These are phyloP conservation scores for Chrysopa pallens DNA, from an alignment of 1,140 invertebrate species.

Conservation along the genomic window DNA sequence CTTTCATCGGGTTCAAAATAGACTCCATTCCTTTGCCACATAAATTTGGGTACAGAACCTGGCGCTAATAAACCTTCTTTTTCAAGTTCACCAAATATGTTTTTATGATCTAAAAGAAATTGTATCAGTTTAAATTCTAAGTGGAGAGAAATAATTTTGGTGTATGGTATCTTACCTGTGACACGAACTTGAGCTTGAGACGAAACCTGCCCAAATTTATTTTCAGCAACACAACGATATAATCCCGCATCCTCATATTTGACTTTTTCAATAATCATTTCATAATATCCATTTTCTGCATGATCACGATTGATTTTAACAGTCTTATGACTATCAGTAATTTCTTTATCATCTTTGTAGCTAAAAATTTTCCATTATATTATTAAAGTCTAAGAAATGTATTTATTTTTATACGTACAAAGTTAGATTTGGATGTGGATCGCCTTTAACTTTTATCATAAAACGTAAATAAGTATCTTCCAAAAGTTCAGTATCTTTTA, in stretches of 20 bases:
- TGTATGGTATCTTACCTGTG: conserved; percentile 32
- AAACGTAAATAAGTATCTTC: conserved; percentile 75
- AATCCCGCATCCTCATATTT: conserved; percentile 62
- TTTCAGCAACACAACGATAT: conserved; percentile 76
- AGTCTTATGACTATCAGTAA: conserved; percentile 46
- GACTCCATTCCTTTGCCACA: conserved; percentile 80
- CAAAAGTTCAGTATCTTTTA: conserved; percentile 74
- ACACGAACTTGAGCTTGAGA: conserved; percentile 64
- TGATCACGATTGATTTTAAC: conserved; percentile 55
- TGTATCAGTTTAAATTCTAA: too few species aligned
- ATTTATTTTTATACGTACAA: conserved; percentile 46
- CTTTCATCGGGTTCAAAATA: conserved; percentile 81
- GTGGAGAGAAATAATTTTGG: too few species aligned
- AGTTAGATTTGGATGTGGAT: conserved; percentile 64
- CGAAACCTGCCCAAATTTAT: conserved; percentile 59
- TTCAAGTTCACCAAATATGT: conserved; percentile 56
- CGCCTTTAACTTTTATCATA: conserved; percentile 74
- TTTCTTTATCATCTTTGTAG: conserved; percentile 62
- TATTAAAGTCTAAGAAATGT: background rate
- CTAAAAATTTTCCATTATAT: conserved; percentile 28
- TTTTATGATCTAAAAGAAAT: conserved; percentile 45
- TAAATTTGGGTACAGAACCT: conserved; percentile 65
- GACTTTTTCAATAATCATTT: conserved; percentile 75
- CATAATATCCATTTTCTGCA: conserved; percentile 71
- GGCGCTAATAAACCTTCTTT: conserved; percentile 45